Percentiles rank a stretch among this genome's conserved stretches.
Conservation (phyloP, 2,888 invertebrate genomes). For the Trachelus stipa region DNA sequence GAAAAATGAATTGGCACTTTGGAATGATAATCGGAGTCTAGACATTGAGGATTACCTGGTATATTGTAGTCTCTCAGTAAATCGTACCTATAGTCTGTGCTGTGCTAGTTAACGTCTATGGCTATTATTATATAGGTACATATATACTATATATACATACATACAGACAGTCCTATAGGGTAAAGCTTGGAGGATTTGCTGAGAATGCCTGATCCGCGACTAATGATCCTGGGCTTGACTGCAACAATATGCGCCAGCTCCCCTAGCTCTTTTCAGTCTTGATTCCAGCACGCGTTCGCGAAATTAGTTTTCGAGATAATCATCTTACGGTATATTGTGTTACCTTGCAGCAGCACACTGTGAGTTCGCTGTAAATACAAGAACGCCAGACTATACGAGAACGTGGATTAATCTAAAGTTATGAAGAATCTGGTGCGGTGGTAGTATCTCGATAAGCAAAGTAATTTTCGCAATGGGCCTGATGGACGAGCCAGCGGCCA, state of each 20-base stretch:
- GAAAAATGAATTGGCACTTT: neutral
- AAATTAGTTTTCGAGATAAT: conserved; percentile 67
- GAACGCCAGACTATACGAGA: conserved; percentile 50
- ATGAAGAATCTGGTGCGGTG: conserved; percentile 33
- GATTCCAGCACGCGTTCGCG: conserved; percentile 49
- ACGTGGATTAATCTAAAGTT: conserved; percentile 55
- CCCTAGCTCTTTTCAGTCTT: conserved; percentile 30
- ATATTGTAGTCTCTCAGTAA: neutral
- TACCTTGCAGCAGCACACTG: conserved; percentile 38
- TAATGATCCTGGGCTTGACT: conserved; percentile 37
- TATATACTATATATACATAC: too few relatives aligned
- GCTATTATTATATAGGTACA: too few relatives aligned
- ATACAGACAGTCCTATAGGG: neutral
- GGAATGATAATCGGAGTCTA: neutral
- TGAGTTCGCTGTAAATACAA: neutral
- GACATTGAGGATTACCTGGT: neutral
- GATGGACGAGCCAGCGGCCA: neutral
- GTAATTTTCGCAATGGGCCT: conserved; percentile 47
- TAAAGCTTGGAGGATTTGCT: conserved; percentile 28
- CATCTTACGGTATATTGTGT: conserved; percentile 63
- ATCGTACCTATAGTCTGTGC: neutral
- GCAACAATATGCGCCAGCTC: conserved; percentile 31
- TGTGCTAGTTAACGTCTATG: neutral
- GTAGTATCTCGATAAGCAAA: conserved; percentile 51
- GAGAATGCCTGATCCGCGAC: conserved; percentile 46